Evolutionary conservation across 2,888 invertebrate species (phyloP), one percentile per base, ranked within the genome.

Genomic region (Lathronympha strigana): DNA sequence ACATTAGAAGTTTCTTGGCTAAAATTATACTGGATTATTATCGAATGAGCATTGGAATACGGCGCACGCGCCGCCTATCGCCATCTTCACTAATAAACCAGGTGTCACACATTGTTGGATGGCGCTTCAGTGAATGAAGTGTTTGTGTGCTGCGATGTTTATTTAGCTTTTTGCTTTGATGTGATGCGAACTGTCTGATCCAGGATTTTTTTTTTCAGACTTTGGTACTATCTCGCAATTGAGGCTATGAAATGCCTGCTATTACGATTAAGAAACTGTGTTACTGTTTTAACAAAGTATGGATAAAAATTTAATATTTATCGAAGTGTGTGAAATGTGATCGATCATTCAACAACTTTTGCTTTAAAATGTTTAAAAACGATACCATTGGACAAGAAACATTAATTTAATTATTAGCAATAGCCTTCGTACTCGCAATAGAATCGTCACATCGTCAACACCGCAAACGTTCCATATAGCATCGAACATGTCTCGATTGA

Each of bases 31-130:
- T 43, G 4, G 43, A 21, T 40, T 21, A 11, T 13, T 36, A 36
- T 36, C 6, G 45, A 13, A 13, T 21, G 13, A 19, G 40, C 8
- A n/a, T 47, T 11, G 43, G 47, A 47, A 47, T 23, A 23, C n/a
- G 23, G n/a, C 58, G 36, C 51, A 53, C 43, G 64, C 38, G 58
- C 58, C 40, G 40, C 23, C 33, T 58, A 53, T 64, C 58, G 51
- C 28, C 51, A 53, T 64, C 47, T 63, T 19, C 43, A 51, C 51
- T 53, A 49, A 63, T 63, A 63, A 63, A 63, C 57, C 63, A 53
- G 51, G 51, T 51, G 43, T 45, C 63, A 51, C 57, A 63, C 43
- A 63, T 63, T 58, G 63, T 51, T 58, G 55, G 38, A 25, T 54
- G 13, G 17, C 11, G 55, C 55, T 55, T 55, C 55, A 43, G 55